Base-by-base conservation (phyloP, 2,797 vertebrate species). In the Danionella dracula region DNA sequence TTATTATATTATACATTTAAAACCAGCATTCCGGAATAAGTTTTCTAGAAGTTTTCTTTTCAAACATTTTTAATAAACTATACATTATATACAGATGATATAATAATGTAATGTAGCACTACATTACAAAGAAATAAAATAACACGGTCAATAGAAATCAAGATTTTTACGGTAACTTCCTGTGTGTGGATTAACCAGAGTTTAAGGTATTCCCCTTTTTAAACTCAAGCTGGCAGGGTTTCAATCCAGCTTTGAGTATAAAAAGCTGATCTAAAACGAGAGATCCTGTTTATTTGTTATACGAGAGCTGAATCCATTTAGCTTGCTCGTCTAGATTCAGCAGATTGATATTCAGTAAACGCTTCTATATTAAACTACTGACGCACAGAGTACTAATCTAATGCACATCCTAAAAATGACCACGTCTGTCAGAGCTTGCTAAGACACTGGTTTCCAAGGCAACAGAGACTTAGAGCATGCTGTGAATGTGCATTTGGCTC, bases 381-480 rank as follows among this genome's bases (percentile, higher is more conserved):
- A 76, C 68, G 48, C 68, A 71, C 71, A 66, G 13, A 66, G 71
- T 60, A 46, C 70, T 74, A 72, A 60, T 76, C 61, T 51, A 71
- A 71, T 66, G 71, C 66, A 68, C 60, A 51, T 59, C 53, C 73
- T 69, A 35, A 51, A 71, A 71, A 68, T 64, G 64, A 69, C 68
- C 46, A 55, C 17, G 44, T 71, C 57, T 34, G 46, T 41, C 38
- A 64, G 45, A n/a, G 27, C 35, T 21, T 41, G 2, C 32, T 57
- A 65, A 69, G 66, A 76, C 63, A 32, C 15, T 32, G 66, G 76
- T 78, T 76, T 46, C 76, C 73, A 67, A 11, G 74, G 74, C 62
- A 72, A 78, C 74, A 20, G 53, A 66, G 60, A 63, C 61, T 70
- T 44, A 21, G 15, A 21, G 58, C 44, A 58, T 13, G 21, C 50